These are phyloP conservation scores for Mongoloraphidia duomilia DNA, from an alignment of 2,888 invertebrate species.

Conservation along the genomic window DNA sequence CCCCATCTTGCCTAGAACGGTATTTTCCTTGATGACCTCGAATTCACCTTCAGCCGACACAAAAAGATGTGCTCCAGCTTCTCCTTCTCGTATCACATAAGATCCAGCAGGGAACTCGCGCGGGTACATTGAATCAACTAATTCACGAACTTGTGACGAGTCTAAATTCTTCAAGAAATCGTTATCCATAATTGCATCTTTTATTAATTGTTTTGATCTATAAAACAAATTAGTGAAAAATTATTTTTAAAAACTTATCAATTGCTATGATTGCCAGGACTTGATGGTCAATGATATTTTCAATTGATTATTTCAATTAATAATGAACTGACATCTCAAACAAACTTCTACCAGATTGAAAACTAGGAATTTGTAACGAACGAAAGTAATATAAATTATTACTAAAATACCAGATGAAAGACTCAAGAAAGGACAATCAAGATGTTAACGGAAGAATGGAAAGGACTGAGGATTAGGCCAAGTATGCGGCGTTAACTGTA, in stretches of 20 bases:
- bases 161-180: conserved; percentile 51
- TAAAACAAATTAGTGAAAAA: conserved; percentile 8
- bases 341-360: too few relatives aligned
- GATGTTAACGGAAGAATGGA: too few relatives aligned
- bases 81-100: conserved; percentile 45
- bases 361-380: too few relatives aligned
- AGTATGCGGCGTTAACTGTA: too few relatives aligned
- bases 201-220: conserved; percentile 49
- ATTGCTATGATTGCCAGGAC: too few relatives aligned
- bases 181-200: conserved; percentile 49
- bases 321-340: too few relatives aligned
- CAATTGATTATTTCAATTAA: too few relatives aligned
- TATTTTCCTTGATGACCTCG: conserved; percentile 49
- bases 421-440: too few relatives aligned
- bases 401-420: too few relatives aligned
- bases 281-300: too few relatives aligned
- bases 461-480: too few relatives aligned
- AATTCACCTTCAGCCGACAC: conserved; percentile 53
- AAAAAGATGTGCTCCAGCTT: conserved; percentile 44
- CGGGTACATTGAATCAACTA: conserved; percentile 52
- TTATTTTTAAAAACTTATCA: not conserved
- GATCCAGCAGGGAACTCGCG: conserved; percentile 36
- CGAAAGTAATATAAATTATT: too few relatives aligned
- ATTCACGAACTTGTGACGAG: conserved; percentile 44
- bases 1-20: conserved; percentile 46